These are phyloP conservation scores for Gorsachius magnificus DNA, from an alignment of 2,797 vertebrate genomes.

Conservation along the genomic window DNA sequence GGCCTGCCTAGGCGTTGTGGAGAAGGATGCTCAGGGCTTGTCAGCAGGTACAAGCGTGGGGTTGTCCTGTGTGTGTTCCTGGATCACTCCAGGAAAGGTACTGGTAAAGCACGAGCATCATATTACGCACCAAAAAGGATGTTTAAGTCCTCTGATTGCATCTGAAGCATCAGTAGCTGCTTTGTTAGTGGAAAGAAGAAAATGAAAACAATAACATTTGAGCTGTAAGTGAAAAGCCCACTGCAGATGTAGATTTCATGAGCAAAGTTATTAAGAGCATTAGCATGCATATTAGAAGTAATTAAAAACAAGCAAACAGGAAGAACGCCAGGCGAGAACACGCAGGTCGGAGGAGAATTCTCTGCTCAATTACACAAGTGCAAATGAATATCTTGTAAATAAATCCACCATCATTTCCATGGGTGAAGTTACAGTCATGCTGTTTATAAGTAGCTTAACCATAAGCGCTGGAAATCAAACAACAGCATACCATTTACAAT, in stretches of 20 bases:
- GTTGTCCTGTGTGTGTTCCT: neutral
- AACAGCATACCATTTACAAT: neutral
- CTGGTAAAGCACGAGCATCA: neutral
- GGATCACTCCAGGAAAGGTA: neutral
- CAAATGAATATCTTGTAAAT: constrained; percentile 27
- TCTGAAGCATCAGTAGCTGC: neutral
- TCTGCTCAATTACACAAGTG: neutral
- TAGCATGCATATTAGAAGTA: constrained; percentile 24
- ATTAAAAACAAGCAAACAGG: constrained; percentile 33
- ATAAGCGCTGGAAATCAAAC: neutral
- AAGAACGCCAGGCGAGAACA: neutral
- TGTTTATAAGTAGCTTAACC: constrained; percentile 3
- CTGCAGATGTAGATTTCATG: constrained; percentile 13
- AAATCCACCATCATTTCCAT: constrained; percentile 12
- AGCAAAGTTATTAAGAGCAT: constrained; percentile 18
- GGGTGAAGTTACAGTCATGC: constrained; percentile 12
- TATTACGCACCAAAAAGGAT: neutral
- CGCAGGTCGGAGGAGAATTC: neutral
- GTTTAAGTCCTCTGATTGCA: neutral
- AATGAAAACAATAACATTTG: neutral
- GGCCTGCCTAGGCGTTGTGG: neutral
- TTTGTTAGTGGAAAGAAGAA: constrained; percentile 13
- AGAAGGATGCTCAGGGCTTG: neutral
- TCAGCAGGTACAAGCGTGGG: neutral
- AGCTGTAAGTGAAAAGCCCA: constrained; percentile 48